Evolutionary conservation across 2,113 vertebrate species (phyloP).

Genomic region (Pavo muticus): DNA sequence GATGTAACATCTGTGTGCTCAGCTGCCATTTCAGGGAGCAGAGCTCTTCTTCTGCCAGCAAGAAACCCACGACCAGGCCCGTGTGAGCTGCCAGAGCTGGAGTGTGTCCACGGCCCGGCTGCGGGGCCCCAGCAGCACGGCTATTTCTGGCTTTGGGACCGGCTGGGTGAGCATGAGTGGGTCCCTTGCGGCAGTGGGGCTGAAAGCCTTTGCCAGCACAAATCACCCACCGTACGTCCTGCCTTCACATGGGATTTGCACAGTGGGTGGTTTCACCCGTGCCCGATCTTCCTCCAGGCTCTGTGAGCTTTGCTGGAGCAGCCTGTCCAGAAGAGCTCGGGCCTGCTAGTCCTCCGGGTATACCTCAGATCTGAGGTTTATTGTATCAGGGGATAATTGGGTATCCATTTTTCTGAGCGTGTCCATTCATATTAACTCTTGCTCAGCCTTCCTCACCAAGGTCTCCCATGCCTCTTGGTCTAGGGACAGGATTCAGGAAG

Average conservation of each 20-base stretch:
- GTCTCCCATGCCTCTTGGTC: neutral
- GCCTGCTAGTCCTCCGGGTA: neutral
- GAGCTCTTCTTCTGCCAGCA: neutral
- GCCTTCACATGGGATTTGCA: neutral
- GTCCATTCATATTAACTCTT: neutral
- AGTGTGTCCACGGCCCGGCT: accelerated
- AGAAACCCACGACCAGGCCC: neutral
- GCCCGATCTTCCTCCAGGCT: accelerated
- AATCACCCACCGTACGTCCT: neutral
- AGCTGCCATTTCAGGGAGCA: neutral
- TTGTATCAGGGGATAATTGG: constrained; percentile 33
- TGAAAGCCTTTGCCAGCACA: neutral
- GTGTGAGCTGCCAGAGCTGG: neutral
- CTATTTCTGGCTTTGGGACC: neutral
- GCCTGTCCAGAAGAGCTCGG: neutral
- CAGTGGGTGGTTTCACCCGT: neutral
- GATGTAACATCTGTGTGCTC: neutral
- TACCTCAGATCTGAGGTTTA: neutral
- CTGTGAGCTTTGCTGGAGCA: neutral
- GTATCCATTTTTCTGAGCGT: constrained; percentile 46
- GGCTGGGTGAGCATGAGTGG: accelerated
- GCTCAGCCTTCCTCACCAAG: neutral
- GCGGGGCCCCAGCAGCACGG: neutral
- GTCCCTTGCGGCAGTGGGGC: neutral
- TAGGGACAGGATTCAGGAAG: neutral